phyloP scores from a whole-genome alignment of 1,140 invertebrate species.

The Drosophila navojoa region DNA sequence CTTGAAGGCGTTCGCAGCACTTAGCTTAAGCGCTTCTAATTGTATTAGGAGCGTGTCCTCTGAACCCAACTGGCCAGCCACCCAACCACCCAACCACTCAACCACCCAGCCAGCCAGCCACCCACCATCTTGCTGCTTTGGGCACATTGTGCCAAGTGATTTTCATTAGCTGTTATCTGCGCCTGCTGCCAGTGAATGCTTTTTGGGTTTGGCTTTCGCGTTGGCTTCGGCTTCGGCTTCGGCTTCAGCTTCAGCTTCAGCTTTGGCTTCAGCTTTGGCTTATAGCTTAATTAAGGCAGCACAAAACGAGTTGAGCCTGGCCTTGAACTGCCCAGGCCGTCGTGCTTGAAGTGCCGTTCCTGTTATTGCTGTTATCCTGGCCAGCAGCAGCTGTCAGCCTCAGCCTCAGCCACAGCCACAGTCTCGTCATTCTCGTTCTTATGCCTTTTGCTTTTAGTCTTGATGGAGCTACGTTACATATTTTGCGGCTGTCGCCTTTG shows the following conservation, averaged over 20 bases:
- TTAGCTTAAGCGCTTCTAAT: slow-evolving; percentile 78
- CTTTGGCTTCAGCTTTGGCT: slow-evolving; percentile 33
- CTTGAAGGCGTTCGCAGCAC: slow-evolving; percentile 37
- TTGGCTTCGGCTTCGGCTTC: not conserved
- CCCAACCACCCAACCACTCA: not conserved
- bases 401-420: too few species aligned
- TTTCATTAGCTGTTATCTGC: slow-evolving; percentile 67
- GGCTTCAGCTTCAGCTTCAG: not conserved
- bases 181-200: slow-evolving; percentile 43
- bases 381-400: slow-evolving; percentile 4
- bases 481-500: slow-evolving; percentile 49
- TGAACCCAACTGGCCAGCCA: slow-evolving; percentile 9
- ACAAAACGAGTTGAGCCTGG: slow-evolving; percentile 42
- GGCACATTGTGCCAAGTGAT: slow-evolving; percentile 71
- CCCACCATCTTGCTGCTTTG: slow-evolving; percentile 1
- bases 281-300: slow-evolving; percentile 76
- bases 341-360: not conserved
- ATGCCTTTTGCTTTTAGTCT: slow-evolving; percentile 27
- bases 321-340: slow-evolving; percentile 27
- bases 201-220: not conserved
- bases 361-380: not conserved
- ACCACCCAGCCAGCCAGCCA: not conserved
- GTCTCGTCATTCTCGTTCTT: not conserved
- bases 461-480: slow-evolving; percentile 37
- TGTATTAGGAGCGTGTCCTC: slow-evolving; percentile 77